Base-by-base conservation (phyloP, 1,140 invertebrate genomes). In the Lepidurus apus region DNA sequence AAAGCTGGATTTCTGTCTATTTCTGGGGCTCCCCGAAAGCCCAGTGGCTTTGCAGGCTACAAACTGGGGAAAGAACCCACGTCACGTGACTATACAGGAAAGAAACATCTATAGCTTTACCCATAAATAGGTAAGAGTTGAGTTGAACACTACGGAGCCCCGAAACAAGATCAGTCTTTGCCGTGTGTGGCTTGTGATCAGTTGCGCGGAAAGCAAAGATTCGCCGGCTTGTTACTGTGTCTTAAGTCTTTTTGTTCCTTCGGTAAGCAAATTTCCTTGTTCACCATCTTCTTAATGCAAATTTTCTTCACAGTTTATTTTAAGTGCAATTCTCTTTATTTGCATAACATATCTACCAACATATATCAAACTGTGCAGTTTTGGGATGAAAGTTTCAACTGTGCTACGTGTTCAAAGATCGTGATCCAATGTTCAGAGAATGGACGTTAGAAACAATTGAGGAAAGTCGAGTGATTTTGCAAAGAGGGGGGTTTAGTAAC, bases 111-210 rank as follows among this genome's bases (percentile, higher is more conserved):
- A n/a, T 21, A 65, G 53, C 53, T 65, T 65, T n/a, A 65, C 53
- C 53, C 53, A 65, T 65, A 65, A 65, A 65, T 65, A 65, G 53
- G 53, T 65, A 65, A 65, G 17, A 65, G 53, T 65, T 65, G 53
- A 65, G 53, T 65, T 65, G n/a, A 65, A 65, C 17, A n/a, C 17
- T 65, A 65, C 53, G 17, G 13, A 9, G 13, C 53, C 13, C 6
- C 17, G 53, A 11, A 13, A 65, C 17, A 7, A 7, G 53, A 65
- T 65, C 53, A 65, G 53, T 65, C 53, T 65, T 65, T 65, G 53
- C 53, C 53, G 53, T 65, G 53, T 65, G 53, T 65, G 53, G 53
- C 53, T 4, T 21, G 8, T 65, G 53, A n/a, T 13, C 53, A 65
- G 53, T 65, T 65, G 17, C 17, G 17, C 21, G 17, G 53, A 13